phyloP scores from a whole-genome alignment of 2,113 vertebrate species.

The Neotragus moschatus region DNA sequence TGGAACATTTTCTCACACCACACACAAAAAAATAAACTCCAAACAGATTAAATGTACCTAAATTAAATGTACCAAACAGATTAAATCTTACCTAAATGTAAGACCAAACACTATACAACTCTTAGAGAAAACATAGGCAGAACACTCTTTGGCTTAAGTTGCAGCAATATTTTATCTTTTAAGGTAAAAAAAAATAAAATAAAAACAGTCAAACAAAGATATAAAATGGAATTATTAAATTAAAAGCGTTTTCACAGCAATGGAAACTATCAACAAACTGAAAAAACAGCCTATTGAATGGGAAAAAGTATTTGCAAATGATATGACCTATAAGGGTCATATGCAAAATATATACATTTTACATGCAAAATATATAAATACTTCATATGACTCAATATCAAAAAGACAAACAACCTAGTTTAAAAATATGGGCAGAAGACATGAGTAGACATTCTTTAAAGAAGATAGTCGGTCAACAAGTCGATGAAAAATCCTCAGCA shows the following conservation, averaged over 20 bases:
- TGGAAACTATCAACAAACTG: background rate
- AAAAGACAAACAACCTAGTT: background rate
- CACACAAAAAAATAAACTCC: background rate
- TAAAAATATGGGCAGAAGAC: background rate
- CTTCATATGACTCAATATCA: background rate
- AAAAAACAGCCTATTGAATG: background rate
- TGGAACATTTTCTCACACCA: background rate
- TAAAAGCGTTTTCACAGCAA: background rate
- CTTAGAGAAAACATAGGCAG: background rate
- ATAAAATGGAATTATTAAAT: background rate
- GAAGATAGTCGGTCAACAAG: background rate
- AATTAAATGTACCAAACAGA: too few relatives aligned
- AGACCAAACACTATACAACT: background rate
- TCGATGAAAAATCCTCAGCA: background rate
- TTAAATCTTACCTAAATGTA: background rate
- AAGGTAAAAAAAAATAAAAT: background rate
- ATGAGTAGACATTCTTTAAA: background rate
- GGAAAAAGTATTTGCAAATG: background rate
- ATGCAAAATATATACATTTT: background rate
- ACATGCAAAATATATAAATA: background rate
- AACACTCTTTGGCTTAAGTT: background rate
- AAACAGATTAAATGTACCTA: background rate
- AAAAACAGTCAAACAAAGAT: background rate
- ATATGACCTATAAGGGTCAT: background rate
- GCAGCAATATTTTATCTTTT: background rate